phyloP scores from a whole-genome alignment of 2,797 vertebrate species.

The Pseudomugil tenellus region DNA sequence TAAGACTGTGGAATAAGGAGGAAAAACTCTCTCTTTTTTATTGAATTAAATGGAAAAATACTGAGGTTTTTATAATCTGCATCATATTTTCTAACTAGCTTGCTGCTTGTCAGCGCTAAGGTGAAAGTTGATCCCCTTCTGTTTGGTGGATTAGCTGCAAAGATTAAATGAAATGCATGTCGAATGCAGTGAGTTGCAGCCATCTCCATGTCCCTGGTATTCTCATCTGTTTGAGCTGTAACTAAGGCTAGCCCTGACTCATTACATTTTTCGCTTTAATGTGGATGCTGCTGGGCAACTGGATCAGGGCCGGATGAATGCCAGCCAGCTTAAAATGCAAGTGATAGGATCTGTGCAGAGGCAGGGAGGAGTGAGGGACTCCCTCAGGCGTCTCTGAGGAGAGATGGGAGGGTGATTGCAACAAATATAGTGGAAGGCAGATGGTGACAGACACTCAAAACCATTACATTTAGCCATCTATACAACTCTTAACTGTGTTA shows the following conservation, averaged over 20 bases:
- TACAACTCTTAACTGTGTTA: background rate
- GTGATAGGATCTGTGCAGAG: slow-evolving; percentile 49
- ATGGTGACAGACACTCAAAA: background rate
- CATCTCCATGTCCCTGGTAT: slow-evolving; percentile 5
- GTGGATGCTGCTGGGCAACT: slow-evolving; percentile 55
- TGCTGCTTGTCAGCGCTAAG: background rate
- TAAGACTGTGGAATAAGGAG: background rate
- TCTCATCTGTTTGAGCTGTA: slow-evolving; percentile 44
- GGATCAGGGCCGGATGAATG: slow-evolving; percentile 61
- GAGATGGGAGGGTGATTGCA: background rate
- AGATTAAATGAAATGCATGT: background rate
- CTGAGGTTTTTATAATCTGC: background rate
- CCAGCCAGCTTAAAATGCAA: slow-evolving; percentile 57
- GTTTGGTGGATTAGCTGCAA: background rate
- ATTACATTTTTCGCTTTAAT: slow-evolving; percentile 63
- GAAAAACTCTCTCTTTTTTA: background rate
- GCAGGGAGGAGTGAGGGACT: slow-evolving; percentile 46
- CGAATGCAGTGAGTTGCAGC: background rate
- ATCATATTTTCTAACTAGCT: background rate
- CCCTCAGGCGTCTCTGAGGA: slow-evolving; percentile 43
- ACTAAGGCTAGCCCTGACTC: slow-evolving; percentile 52
- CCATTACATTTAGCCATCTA: background rate
- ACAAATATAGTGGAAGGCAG: slow-evolving; percentile 1
- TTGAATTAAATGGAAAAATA: background rate
- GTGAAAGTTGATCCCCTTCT: background rate